These are phyloP conservation scores for Fratercula arctica DNA, from an alignment of 2,797 vertebrate species.

Conservation along the genomic window DNA sequence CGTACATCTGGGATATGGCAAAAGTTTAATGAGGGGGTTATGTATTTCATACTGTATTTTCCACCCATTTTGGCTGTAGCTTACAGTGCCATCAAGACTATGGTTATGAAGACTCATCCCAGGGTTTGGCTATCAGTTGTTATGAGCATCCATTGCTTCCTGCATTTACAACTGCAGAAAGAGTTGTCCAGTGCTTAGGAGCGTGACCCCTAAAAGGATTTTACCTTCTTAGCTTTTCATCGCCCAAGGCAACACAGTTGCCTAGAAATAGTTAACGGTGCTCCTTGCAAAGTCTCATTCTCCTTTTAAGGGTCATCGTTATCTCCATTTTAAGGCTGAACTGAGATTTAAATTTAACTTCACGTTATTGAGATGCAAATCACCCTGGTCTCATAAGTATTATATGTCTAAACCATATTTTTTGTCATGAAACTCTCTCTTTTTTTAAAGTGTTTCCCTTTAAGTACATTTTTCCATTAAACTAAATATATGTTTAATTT, in stretches of 20 bases:
- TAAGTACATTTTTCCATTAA: conserved; percentile 59
- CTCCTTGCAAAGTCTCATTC: background rate
- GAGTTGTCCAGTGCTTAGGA: background rate
- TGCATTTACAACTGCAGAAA: background rate
- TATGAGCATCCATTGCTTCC: background rate
- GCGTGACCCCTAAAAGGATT: background rate
- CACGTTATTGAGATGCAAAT: conserved; percentile 20
- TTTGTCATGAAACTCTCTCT: conserved; percentile 3
- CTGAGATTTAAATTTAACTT: conserved; percentile 54
- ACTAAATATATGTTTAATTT: conserved; percentile 52
- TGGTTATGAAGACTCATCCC: background rate
- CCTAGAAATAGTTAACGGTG: conserved; percentile 43
- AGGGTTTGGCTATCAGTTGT: background rate
- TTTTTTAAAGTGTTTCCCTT: background rate
- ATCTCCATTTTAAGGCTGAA: conserved; percentile 46
- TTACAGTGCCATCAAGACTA: background rate
- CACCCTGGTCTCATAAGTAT: conserved; percentile 24
- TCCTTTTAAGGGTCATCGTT: conserved; percentile 45
- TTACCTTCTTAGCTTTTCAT: background rate
- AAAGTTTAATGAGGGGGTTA: background rate
- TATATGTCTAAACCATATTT: conserved; percentile 48
- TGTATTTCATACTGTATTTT: background rate
- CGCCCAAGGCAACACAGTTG: background rate
- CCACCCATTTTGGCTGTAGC: background rate
- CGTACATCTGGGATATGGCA: background rate